Evolutionary conservation across 2,113 vertebrate genomes (phyloP).

Genomic region (Nicator chloris): DNA sequence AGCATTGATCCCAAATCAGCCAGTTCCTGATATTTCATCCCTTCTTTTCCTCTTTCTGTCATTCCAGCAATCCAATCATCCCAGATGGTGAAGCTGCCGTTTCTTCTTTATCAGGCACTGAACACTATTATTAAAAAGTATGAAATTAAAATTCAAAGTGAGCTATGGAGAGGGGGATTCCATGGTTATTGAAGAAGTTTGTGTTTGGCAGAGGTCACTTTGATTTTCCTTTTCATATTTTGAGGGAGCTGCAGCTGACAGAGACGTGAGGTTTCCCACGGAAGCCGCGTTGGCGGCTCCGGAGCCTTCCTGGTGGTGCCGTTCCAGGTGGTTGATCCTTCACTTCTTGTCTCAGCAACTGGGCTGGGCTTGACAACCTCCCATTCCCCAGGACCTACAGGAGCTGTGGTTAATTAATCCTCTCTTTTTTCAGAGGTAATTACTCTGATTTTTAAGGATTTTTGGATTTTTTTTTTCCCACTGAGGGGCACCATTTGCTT

Average conservation of each 20-base stretch:
- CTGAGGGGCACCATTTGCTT: neutral
- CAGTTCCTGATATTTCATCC: neutral
- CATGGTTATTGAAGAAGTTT: neutral
- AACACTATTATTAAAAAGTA: neutral
- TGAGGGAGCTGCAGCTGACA: neutral
- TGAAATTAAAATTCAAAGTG: neutral
- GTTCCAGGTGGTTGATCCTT: constrained; percentile 1
- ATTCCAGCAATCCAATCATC: neutral
- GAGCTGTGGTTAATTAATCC: neutral
- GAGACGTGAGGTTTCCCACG: neutral
- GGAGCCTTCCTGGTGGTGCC: neutral
- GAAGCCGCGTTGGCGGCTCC: neutral
- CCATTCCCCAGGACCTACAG: neutral
- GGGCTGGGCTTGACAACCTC: neutral
- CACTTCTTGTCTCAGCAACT: neutral
- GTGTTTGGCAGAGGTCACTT: neutral
- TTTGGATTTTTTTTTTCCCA: no score
- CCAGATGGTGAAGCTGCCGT: rapidly evolving
- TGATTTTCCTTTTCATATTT: neutral
- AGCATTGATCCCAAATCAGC: neutral
- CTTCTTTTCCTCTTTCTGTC: neutral
- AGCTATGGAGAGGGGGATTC: neutral
- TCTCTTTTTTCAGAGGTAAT: neutral
- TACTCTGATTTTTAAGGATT: neutral
- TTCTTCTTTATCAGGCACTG: neutral